These are phyloP conservation scores for Endomychus coccineus DNA, from an alignment of 2,888 invertebrate genomes.

Conservation along the genomic window DNA sequence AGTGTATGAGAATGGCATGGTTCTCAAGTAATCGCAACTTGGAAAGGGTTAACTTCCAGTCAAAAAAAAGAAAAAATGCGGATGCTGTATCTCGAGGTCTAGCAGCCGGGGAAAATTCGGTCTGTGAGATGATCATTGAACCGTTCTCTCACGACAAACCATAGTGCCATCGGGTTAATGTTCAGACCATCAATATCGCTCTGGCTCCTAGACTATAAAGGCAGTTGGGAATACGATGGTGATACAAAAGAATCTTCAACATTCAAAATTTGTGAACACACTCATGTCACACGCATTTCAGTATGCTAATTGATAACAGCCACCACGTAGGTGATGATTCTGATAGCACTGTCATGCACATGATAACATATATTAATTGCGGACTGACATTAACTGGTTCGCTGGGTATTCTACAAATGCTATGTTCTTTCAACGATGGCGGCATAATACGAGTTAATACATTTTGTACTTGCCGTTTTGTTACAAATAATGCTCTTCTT, in stretches of 20 bases:
- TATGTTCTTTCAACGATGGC: conserved; percentile 52
- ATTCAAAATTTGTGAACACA: conserved; percentile 7
- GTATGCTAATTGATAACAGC: conserved; percentile 24
- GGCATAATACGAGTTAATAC: conserved; percentile 42
- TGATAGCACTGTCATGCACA: conserved; percentile 39
- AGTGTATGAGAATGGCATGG: too few relatives aligned
- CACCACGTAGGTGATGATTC: conserved; percentile 45
- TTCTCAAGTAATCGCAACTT: too few relatives aligned
- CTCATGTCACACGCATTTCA: conserved; percentile 12
- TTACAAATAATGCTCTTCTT: conserved; percentile 38
- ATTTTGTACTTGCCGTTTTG: conserved; percentile 33
- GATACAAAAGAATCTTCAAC: not conserved
- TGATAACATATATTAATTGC: conserved; percentile 50
- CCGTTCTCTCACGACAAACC: too few relatives aligned
- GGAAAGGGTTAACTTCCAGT: too few relatives aligned
- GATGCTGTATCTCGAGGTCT: too few relatives aligned
- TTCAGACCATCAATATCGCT: too few relatives aligned
- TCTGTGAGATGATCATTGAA: too few relatives aligned
- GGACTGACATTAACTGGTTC: conserved; percentile 48
- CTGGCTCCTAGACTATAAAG: too few relatives aligned
- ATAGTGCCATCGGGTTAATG: too few relatives aligned
- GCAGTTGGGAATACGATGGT: conserved; percentile 11
- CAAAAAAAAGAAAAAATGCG: too few relatives aligned
- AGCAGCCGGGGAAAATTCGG: too few relatives aligned
- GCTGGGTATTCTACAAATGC: conserved; percentile 46